These are phyloP conservation scores for Philonicus albiceps DNA, from an alignment of 2,888 invertebrate genomes.

Conservation along the genomic window DNA sequence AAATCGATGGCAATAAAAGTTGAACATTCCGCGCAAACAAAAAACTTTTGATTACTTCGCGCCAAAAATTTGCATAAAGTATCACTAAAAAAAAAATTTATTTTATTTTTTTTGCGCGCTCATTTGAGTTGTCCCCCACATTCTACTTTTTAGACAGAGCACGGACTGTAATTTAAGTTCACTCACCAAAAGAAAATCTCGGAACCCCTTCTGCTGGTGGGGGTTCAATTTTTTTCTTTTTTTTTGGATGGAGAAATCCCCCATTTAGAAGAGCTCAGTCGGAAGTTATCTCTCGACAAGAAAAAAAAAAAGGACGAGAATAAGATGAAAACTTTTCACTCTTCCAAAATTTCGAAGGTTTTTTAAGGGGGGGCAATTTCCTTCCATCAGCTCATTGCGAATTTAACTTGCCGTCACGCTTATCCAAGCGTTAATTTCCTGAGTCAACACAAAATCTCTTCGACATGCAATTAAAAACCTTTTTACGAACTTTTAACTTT, in stretches of 20 bases:
- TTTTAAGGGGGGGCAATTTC: conserved; percentile 5
- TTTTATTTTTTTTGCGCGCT: neutral
- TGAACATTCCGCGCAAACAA: neutral
- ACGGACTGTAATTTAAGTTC: neutral
- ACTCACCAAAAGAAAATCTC: neutral
- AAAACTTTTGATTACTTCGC: conserved; percentile 27
- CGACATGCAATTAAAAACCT: conserved; percentile 42
- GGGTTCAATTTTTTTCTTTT: neutral
- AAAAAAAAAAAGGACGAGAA: conserved; percentile 7
- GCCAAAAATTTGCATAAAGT: conserved; percentile 29
- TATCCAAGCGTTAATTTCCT: conserved; percentile 46
- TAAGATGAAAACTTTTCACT: conserved; percentile 28
- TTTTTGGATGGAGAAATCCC: neutral
- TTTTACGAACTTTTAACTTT: conserved; percentile 41
- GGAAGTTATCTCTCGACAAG: conserved; percentile 18
- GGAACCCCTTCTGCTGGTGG: neutral
- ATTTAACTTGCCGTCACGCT: conserved; percentile 46
- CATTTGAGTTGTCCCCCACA: neutral
- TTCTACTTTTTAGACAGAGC: neutral
- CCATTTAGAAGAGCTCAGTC: conserved; percentile 14
- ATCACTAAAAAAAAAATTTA: neutral
- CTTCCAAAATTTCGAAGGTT: conserved; percentile 14
- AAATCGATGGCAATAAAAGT: conserved; percentile 19
- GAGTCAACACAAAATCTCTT: conserved; percentile 43
- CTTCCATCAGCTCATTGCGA: conserved; percentile 31